These are phyloP conservation scores for Perizoma flavofasciatum DNA, from an alignment of 2,888 invertebrate species.

Conservation along the genomic window DNA sequence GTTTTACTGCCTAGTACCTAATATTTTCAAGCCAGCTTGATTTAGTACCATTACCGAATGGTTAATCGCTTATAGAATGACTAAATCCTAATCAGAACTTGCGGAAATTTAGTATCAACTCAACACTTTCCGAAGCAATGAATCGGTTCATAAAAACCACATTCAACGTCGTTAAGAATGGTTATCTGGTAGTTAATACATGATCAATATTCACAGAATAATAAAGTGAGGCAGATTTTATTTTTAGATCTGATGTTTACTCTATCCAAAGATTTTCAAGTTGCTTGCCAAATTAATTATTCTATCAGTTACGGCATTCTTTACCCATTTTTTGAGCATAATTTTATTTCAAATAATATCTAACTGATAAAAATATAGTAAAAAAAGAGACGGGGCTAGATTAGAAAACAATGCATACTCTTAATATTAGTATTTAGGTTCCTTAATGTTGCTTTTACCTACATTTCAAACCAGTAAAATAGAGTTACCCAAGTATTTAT, in stretches of 20 bases:
- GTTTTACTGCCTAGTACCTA: not conserved
- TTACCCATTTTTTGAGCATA: no score
- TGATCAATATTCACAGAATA: conserved; percentile 30
- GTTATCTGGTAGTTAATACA: conserved; percentile 36
- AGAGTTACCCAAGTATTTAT: no score
- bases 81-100: conserved; percentile 1
- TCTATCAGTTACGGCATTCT: not conserved
- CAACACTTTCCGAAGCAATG: conserved; percentile 32
- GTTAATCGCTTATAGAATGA: not conserved
- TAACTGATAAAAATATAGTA: no score
- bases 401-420: no score
- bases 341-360: no score
- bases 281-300: not conserved
- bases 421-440: no score
- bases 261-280: not conserved
- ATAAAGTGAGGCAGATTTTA: conserved; percentile 25
- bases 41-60: not conserved
- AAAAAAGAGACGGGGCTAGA: no score
- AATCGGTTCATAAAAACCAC: conserved; percentile 35
- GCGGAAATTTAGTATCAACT: conserved; percentile 28
- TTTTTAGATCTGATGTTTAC: conserved; percentile 22
- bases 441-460: no score
- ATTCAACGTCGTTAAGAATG: conserved; percentile 30
- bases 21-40: not conserved
- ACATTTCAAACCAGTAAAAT: no score